Base-by-base conservation (phyloP, 2,113 vertebrate genomes). In the Scophthalmus maximus region DNA sequence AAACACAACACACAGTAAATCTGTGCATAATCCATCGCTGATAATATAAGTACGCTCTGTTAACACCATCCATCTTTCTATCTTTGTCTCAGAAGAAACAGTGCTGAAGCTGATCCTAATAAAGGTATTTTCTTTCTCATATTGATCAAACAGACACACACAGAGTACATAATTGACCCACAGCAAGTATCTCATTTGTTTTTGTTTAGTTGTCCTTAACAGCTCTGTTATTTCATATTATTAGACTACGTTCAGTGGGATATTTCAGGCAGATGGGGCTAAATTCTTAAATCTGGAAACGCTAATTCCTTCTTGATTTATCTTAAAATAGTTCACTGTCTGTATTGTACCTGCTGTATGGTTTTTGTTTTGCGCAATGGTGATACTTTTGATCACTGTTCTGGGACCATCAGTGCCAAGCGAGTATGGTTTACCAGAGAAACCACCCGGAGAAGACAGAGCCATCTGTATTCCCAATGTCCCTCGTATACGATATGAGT, bases 381-480 rank as follows among this genome's bases (percentile, higher is more conserved):
- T 12, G 38, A 25, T 10, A 15, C 26, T 38, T 9, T 51, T 6
- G 14, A 22, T 70, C 47, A n/a, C 25, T 64, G 36, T 3, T 72
- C 22, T n/a, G 22, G 40, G 40, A 59, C 38, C 51, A 58, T 32
- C 49, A 5, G 50, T 64, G 56, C 68, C 29, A 76, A 63, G n/a
- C 26, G 40, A 56, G 46, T 51, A 47, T 42, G 38, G 47, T 61
- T 66, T 44, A 64, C 42, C 29, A 55, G 25, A 52, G 14, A 52
- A 22, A 49, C 15, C 25, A 36, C 23, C 56, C 25, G 26, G 26
- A 50, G 25, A 68, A 55, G 72, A 78, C 68, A 47, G n/a, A 80
- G 14, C 46, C 69, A 78, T 78, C 68, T 76, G 73, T 82, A 81
- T 73, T 66, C 50, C 63, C 51, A 23, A 5, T 70, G 62, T 49